Evolutionary conservation across 2,797 vertebrate genomes (phyloP).

Genomic region (Denticeps clupeoides): DNA sequence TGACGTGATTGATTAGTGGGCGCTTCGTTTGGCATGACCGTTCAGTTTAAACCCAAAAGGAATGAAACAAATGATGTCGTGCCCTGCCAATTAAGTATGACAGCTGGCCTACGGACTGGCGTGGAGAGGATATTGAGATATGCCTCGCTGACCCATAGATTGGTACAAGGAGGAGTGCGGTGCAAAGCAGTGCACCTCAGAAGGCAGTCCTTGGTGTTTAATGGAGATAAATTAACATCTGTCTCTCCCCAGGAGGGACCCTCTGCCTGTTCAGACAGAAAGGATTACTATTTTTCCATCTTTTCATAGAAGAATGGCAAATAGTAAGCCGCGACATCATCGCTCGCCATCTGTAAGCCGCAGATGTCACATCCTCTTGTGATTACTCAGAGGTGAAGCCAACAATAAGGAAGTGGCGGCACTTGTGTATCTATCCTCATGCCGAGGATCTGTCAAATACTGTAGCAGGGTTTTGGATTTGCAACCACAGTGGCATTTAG

Average conservation of each 20-base stretch:
- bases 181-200: slow-evolving; percentile 35
- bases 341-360: slow-evolving; percentile 39
- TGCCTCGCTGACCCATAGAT: slow-evolving; percentile 22
- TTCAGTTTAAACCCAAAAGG: no score
- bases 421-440: slow-evolving; percentile 24
- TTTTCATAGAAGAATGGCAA: slow-evolving; percentile 44
- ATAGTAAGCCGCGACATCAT: slow-evolving; percentile 37
- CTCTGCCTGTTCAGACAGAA: slow-evolving; percentile 39
- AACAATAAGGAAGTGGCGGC: slow-evolving; percentile 15
- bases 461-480: no score
- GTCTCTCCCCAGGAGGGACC: slow-evolving; percentile 37
- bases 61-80: no score
- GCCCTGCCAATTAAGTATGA: not conserved
- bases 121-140: not conserved
- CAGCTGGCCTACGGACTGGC: not conserved
- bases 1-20: no score
- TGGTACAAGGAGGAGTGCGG: slow-evolving; percentile 16
- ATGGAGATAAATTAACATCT: slow-evolving; percentile 60
- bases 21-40: no score
- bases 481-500: no score
- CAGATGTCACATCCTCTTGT: slow-evolving; percentile 40
- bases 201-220: slow-evolving; percentile 37
- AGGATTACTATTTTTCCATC: slow-evolving; percentile 37
- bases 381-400: slow-evolving; percentile 26
- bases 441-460: slow-evolving; percentile 30